Percentiles rank a stretch among this genome's conserved stretches.
Evolutionary conservation across 2,797 vertebrate genomes (phyloP).

Genomic region (Oreochromis mossambicus): DNA sequence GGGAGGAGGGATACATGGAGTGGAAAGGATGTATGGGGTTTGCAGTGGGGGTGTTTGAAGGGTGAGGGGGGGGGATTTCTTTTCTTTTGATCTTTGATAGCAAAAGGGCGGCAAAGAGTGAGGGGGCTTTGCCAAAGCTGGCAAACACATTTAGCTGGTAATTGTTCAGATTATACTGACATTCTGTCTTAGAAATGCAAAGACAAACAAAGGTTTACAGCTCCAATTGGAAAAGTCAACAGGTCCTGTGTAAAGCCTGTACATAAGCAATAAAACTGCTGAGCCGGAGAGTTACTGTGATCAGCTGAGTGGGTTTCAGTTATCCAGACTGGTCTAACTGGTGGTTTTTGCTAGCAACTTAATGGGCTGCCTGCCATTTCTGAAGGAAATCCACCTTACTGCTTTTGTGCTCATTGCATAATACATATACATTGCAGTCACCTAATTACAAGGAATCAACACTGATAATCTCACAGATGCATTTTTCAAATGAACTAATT

Average conservation of each 20-base stretch:
- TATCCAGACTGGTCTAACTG: constrained; percentile 45
- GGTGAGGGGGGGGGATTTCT: constrained; percentile 7
- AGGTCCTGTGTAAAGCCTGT: constrained; percentile 67
- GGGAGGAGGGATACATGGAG: constrained; percentile 51
- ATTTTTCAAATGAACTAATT: neutral
- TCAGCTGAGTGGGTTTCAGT: constrained; percentile 73
- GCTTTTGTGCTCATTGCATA: neutral
- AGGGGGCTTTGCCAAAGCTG: constrained; percentile 67
- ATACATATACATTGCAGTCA: neutral
- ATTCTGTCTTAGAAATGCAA: constrained; percentile 77
- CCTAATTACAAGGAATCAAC: neutral
- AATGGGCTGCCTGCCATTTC: constrained; percentile 39
- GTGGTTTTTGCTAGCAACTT: constrained; percentile 45
- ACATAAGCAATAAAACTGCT: constrained; percentile 72
- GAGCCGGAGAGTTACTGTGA: constrained; percentile 68
- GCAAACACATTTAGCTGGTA: constrained; percentile 81
- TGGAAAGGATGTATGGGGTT: constrained; percentile 22
- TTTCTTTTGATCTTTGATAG: constrained; percentile 78
- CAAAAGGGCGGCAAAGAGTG: constrained; percentile 57
- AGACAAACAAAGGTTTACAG: constrained; percentile 81
- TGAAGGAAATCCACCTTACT: constrained; percentile 3
- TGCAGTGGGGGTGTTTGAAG: constrained; percentile 18
- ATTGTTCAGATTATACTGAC: constrained; percentile 79
- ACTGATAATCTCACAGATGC: neutral
- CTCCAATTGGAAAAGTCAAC: constrained; percentile 81